Base-by-base conservation (phyloP, 2,797 vertebrate species). In the Nothura maculosa region DNA sequence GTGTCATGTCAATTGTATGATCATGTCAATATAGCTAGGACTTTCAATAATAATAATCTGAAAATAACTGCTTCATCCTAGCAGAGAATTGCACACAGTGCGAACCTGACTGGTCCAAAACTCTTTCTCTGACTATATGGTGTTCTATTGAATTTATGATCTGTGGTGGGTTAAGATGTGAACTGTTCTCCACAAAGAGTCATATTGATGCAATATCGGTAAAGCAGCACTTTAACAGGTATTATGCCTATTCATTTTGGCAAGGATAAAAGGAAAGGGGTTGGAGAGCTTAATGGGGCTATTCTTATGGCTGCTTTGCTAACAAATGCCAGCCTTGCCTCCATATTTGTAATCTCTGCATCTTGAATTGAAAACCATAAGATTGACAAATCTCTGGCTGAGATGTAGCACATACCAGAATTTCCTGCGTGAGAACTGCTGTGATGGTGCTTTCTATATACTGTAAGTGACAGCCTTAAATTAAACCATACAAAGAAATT, bases 401-500 rank as follows among this genome's bases (percentile, higher is more conserved):
- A 86, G 50, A 55, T 30, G n/a, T 66, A 87, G 24, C 9, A 27
- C 48, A 22, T 54, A 89, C 85, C 66, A 89, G 75, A 94, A 81
- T 93, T 82, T 88, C 57, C 75, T 81, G 10, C 54, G 45, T 85
- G 22, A 80, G 73, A 94, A n/a, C 22, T 8, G 6, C 27, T 90
- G 68, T 81, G 50, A 54, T 38, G 38, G 18, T 52, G 47, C 81
- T 91, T 95, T 80, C 81, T 61, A 4, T 38, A 58, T 42, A 25
- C 69, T 79, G 30, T 66, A 63, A 66, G 78, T 86, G 80, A 94
- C 84, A 94, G 81, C 68, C 70, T 79, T 24, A 69, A 84, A 90
- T 95, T 91, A 95, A 95, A 90, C 57, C 30, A 69, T 52, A 50
- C 28, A 61, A 83, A 87, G 79, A 86, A 93, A 96, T 93, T 68